phyloP scores from a whole-genome alignment of 2,797 vertebrate genomes.

The Chelidonichthys spinosus region DNA sequence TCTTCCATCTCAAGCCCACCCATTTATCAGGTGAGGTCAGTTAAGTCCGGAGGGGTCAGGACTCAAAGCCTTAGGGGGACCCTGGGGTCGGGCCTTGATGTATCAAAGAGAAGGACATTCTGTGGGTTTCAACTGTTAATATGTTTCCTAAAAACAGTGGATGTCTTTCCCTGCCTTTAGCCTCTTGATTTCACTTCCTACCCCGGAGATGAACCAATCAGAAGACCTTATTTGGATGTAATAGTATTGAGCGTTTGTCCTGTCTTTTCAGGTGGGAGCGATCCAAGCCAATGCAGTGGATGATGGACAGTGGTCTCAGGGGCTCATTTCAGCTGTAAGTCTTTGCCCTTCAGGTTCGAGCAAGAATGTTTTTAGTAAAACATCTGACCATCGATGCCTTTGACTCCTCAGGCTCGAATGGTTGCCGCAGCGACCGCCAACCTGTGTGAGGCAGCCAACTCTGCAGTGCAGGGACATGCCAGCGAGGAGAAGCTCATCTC shows the following conservation, averaged over 20 bases:
- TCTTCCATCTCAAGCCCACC: too few species aligned
- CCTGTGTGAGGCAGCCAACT: conserved; percentile 96
- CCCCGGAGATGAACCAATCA: too few species aligned
- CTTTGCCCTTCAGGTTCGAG: neutral
- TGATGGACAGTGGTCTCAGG: conserved; percentile 98
- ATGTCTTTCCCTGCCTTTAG: too few species aligned
- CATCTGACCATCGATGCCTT: neutral
- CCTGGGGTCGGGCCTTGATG: too few species aligned
- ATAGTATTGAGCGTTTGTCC: neutral
- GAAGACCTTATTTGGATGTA: too few species aligned
- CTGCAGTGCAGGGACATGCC: conserved; percentile 96
- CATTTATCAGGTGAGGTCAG: too few species aligned
- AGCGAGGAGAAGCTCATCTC: conserved; percentile 99
- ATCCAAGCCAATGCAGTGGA: conserved; percentile 94
- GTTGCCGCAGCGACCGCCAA: conserved; percentile 98
- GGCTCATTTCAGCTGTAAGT: conserved; percentile 97
- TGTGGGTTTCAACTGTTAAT: too few species aligned
- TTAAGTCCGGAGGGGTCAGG: too few species aligned
- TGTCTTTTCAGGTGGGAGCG: conserved; percentile 88
- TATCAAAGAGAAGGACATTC: too few species aligned
- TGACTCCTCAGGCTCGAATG: conserved; percentile 90
- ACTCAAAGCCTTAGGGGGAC: too few species aligned
- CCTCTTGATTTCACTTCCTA: too few species aligned
- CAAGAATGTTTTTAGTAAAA: neutral
- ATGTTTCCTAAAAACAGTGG: too few species aligned